phyloP scores from a whole-genome alignment of 2,797 vertebrate genomes.

The Argyrosomus regius region DNA sequence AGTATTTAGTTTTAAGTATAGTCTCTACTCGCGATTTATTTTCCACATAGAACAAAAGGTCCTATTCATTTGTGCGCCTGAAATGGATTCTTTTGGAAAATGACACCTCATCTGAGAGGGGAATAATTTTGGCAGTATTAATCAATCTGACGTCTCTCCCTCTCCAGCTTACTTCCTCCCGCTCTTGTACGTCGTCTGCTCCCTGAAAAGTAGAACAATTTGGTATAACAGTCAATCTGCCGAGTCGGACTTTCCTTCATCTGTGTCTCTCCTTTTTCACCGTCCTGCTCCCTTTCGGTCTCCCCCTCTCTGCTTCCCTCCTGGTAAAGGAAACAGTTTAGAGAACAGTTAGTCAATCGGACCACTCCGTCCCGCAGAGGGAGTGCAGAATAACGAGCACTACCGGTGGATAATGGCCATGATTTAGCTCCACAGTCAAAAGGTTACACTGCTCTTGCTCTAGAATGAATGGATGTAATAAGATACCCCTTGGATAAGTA shows the following conservation, averaged over 20 bases:
- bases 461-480: conserved; percentile 82
- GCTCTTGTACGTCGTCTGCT: conserved; percentile 12
- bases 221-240: conserved; percentile 45
- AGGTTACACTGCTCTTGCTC: conserved; percentile 77
- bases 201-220: conserved; percentile 46
- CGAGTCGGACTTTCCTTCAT: conserved; percentile 37
- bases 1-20: conserved; percentile 67
- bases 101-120: conserved; percentile 66
- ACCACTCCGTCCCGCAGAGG: conserved; percentile 73
- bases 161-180: conserved; percentile 19
- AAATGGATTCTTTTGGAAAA: conserved; percentile 64
- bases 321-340: conserved; percentile 79
- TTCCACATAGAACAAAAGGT: conserved; percentile 71
- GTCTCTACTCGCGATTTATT: conserved; percentile 62
- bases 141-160: conserved; percentile 60
- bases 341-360: conserved; percentile 77
- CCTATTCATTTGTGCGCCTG: conserved; percentile 70
- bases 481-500: conserved; percentile 78
- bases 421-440: conserved; percentile 82
- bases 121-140: conserved; percentile 64
- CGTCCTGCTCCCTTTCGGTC: conserved; percentile 9
- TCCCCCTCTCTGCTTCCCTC: conserved; percentile 34
- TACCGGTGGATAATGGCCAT: conserved; percentile 78
- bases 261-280: conserved; percentile 32
- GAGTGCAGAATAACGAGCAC: conserved; percentile 78